Conservation (phyloP, 2,797 vertebrate genomes). For the Miichthys miiuy region DNA sequence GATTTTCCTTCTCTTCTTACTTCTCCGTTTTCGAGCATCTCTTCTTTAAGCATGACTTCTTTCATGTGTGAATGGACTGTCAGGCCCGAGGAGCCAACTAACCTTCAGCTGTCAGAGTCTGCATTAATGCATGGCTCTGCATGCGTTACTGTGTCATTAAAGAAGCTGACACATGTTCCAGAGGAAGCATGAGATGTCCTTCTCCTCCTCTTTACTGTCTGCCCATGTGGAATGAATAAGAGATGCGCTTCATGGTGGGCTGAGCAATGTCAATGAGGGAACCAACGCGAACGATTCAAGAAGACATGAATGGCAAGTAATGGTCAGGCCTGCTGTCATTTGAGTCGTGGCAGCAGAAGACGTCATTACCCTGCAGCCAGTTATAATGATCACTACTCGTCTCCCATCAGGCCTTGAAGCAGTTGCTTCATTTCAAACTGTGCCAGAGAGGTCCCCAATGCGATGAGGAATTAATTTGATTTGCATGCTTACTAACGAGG, state of each 20-base stretch:
- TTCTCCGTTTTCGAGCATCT: constrained; percentile 9
- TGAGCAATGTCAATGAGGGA: constrained; percentile 60
- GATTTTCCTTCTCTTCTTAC: constrained; percentile 5
- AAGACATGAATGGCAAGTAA: constrained; percentile 50
- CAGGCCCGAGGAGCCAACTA: constrained; percentile 44
- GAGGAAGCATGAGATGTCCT: constrained; percentile 38
- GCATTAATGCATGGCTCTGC: constrained; percentile 50
- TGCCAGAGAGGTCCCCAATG: constrained; percentile 29
- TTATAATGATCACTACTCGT: constrained; percentile 40
- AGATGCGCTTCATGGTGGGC: constrained; percentile 52
- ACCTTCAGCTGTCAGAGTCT: constrained; percentile 65
- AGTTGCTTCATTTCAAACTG: constrained; percentile 46
- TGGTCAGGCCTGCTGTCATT: constrained; percentile 36
- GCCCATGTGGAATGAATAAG: constrained; percentile 62
- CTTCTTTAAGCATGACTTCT: constrained; percentile 15
- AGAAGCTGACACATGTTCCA: constrained; percentile 56
- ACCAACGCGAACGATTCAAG: constrained; percentile 13
- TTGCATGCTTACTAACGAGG: constrained; percentile 71
- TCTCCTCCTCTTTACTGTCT: constrained; percentile 47
- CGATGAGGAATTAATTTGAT: constrained; percentile 65
- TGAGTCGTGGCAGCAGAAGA: constrained; percentile 30
- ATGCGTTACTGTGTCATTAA: constrained; percentile 41
- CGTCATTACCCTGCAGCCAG: constrained; percentile 24
- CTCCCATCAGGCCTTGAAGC: constrained; percentile 37
- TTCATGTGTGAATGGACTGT: constrained; percentile 35